These are phyloP conservation scores for Gyps fulvus DNA, from an alignment of 2,113 vertebrate genomes.

Conservation along the genomic window DNA sequence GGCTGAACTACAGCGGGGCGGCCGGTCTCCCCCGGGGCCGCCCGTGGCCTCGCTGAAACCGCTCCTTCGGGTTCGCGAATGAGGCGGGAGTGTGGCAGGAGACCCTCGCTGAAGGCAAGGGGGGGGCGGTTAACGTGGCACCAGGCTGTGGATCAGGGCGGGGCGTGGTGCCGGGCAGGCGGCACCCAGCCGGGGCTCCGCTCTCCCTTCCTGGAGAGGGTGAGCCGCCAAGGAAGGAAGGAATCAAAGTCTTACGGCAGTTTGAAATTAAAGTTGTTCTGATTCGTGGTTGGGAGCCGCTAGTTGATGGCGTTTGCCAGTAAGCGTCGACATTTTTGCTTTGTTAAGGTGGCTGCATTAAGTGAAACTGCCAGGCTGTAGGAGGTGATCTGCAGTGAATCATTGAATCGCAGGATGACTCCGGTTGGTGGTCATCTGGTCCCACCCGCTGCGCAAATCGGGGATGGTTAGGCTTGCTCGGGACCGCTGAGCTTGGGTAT, in stretches of 20 bases:
- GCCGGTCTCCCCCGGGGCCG: too few species aligned
- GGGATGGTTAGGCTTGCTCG: not conserved
- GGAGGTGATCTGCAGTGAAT: not conserved
- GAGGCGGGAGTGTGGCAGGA: accelerated
- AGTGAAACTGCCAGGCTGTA: not conserved
- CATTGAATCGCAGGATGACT: not conserved
- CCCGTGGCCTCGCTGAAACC: not conserved
- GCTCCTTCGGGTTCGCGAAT: accelerated
- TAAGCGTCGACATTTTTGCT: accelerated
- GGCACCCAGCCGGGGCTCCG: accelerated
- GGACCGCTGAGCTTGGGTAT: not conserved
- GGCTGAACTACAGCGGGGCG: not conserved
- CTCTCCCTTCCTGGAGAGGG: not conserved
- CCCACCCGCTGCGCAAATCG: accelerated
- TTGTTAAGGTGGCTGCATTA: not conserved
- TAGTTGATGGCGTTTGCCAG: not conserved
- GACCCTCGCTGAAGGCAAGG: accelerated
- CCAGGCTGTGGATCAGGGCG: too few species aligned
- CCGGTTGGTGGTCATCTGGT: accelerated
- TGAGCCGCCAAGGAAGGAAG: too few species aligned
- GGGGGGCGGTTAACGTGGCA: not conserved
- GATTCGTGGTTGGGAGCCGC: accelerated
- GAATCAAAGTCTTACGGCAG: not conserved
- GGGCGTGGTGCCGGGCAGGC: not conserved
- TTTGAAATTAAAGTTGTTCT: not conserved